Evolutionary conservation across 2,113 vertebrate species (phyloP), one percentile per base, ranked within the genome.

Genomic region (Seriola aureovittata): DNA sequence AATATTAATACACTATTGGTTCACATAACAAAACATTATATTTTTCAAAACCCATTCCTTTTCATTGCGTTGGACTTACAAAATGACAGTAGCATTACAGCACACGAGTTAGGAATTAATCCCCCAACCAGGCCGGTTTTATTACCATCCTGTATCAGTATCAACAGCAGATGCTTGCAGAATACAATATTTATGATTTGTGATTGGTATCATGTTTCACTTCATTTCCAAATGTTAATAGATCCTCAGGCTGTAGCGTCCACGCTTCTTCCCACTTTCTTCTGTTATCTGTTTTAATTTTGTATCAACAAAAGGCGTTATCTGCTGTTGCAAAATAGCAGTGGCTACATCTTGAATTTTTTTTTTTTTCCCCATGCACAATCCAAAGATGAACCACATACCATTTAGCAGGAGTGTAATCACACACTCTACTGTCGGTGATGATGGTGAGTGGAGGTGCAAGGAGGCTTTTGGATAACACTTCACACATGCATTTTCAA

Each of bases 381-480:
- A 38, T 52, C 42, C 21, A 32, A 62, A 29, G 14, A 71, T 46
- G 64, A 52, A 55, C 36, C 59, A 58, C 78, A 62, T 48, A 23
- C 3, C 1, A 4, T 75, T 81, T 54, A 32, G 44, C 60, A 48
- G 1, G 23, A 38, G 48, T 65, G 42, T 67, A 59, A 38, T 58
- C 46, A 38, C 59, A 65, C 25, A 62, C 3, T 38, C 54, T 16
- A 57, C 8, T 54, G 5, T 21, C 4, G n/a, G 29, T 21, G 76
- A 71, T 34, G 32, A 55, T 23, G 34, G 14, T 42, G n/a, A n/a
- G 16, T 46, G 63, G 38, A 78, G 36, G 40, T 75, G 32, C 12
- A 48, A 73, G 36, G n/a, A 75, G 54, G 14, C 46, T 14, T 69
- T 65, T 3, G n/a, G 58, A 54, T 66, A 54, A 54, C 63, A 62